Evolutionary conservation across 2,113 vertebrate genomes (phyloP).

Genomic region (Anarrhichthys ocellatus): DNA sequence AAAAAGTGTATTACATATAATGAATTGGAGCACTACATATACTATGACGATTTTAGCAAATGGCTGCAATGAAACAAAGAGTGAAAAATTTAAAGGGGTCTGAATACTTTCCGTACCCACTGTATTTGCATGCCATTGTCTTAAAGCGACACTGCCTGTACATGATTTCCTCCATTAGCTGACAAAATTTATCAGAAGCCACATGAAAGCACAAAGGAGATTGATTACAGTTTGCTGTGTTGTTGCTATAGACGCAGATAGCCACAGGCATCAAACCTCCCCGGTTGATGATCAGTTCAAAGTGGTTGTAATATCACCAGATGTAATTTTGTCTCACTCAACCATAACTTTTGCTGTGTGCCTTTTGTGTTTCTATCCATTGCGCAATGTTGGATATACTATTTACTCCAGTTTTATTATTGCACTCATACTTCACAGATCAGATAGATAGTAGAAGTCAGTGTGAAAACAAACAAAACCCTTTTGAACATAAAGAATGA

Average conservation of each 20-base stretch:
- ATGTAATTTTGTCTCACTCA: background rate
- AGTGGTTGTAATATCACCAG: background rate
- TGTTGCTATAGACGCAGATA: background rate
- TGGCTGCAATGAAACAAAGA: too few relatives aligned
- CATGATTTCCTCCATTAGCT: background rate
- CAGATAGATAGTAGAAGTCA: background rate
- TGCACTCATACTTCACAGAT: background rate
- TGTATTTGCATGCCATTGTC: background rate
- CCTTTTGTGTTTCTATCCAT: background rate
- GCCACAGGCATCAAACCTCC: background rate
- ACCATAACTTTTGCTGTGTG: background rate
- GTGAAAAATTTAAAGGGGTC: too few relatives aligned
- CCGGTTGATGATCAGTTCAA: background rate
- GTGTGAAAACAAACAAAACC: background rate
- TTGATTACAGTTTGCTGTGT: background rate
- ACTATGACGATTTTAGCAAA: too few relatives aligned
- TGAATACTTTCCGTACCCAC: too few relatives aligned
- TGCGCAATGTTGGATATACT: background rate
- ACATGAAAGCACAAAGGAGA: background rate
- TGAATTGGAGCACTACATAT: too few relatives aligned
- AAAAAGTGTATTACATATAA: too few relatives aligned
- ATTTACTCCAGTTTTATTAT: background rate
- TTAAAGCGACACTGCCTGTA: background rate
- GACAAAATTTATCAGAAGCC: background rate
- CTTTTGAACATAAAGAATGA: background rate